Evolutionary conservation across 1,140 invertebrate genomes (phyloP).

Genomic region (Patella vulgata): DNA sequence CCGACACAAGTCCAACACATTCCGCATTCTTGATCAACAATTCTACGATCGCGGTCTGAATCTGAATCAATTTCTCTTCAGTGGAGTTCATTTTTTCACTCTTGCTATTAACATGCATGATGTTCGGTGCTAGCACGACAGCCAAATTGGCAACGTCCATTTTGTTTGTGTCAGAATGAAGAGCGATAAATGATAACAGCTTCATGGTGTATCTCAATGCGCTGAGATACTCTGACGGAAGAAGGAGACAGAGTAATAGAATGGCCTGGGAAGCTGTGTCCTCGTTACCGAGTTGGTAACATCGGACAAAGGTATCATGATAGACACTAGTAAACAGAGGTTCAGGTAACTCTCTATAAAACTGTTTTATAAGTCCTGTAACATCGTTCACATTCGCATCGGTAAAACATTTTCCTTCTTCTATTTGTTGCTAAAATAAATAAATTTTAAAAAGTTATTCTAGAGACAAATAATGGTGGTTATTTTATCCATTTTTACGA

Average conservation of each 20-base stretch:
- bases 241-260: conserved; percentile 73
- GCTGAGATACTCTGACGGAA: conserved; percentile 74
- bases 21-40: conserved; percentile 81
- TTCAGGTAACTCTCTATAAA: conserved; percentile 83
- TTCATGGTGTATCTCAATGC: conserved; percentile 77
- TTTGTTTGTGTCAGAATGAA: conserved; percentile 76
- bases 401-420: conserved; percentile 53
- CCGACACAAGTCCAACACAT: conserved; percentile 77
- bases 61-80: conserved; percentile 56
- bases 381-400: conserved; percentile 78
- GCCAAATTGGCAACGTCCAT: conserved; percentile 85
- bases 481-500: neutral
- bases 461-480: neutral
- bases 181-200: conserved; percentile 74
- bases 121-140: conserved; percentile 82
- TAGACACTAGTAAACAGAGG: conserved; percentile 78
- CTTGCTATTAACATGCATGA: conserved; percentile 77
- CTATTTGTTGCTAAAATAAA: conserved; percentile 59
- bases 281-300: conserved; percentile 60
- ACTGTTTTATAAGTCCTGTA: conserved; percentile 83
- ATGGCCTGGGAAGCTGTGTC: conserved; percentile 69
- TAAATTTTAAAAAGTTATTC: conserved; percentile 16
- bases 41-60: conserved; percentile 70
- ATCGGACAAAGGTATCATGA: conserved; percentile 81
- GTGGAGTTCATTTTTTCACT: conserved; percentile 69